A percentile compares a stretch with the other conserved stretches of the same genome.
Conservation (phyloP, 37 sponge, comb jelly and placozoan genomes). For the Axinella damicornis region DNA sequence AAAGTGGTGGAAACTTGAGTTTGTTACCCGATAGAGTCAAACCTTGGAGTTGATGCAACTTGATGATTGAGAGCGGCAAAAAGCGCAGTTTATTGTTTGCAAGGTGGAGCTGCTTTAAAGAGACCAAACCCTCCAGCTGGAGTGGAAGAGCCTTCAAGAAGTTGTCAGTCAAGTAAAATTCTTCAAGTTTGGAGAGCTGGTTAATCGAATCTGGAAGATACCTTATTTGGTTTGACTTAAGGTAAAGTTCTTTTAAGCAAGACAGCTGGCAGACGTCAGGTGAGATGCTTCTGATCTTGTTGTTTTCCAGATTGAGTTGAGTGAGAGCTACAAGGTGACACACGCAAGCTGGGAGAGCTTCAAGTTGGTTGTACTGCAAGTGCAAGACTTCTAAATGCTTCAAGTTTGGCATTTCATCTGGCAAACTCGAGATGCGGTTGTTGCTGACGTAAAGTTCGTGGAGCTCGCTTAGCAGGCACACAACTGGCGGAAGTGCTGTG, state of each 20-base stretch:
- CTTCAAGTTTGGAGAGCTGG: constrained; percentile 29
- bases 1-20: constrained; percentile 56
- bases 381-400: constrained; percentile 9
- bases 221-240: constrained; percentile 17
- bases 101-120: constrained; percentile 51
- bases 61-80: constrained; percentile 33
- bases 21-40: constrained; percentile 60
- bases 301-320: constrained; percentile 46
- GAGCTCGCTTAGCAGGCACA: constrained; percentile 37
- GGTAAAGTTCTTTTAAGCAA: constrained; percentile 34
- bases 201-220: constrained; percentile 22
- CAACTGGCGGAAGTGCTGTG: constrained; percentile 17
- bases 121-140: constrained; percentile 20
- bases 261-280: constrained; percentile 36
- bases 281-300: constrained; percentile 36
- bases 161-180: constrained; percentile 52
- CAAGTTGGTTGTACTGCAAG: constrained; percentile 43
- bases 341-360: constrained; percentile 16
- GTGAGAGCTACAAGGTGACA: constrained; percentile 14
- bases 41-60: constrained; percentile 23
- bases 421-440: constrained; percentile 35
- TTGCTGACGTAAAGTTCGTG: constrained; percentile 21
- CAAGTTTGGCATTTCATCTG: constrained; percentile 19
- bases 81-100: constrained; percentile 47
- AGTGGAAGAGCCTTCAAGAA: constrained; percentile 14